Percentiles rank a stretch among this genome's conserved stretches.
Conservation (phyloP, 2,797 vertebrate species). For the Melanogrammus aeglefinus region DNA sequence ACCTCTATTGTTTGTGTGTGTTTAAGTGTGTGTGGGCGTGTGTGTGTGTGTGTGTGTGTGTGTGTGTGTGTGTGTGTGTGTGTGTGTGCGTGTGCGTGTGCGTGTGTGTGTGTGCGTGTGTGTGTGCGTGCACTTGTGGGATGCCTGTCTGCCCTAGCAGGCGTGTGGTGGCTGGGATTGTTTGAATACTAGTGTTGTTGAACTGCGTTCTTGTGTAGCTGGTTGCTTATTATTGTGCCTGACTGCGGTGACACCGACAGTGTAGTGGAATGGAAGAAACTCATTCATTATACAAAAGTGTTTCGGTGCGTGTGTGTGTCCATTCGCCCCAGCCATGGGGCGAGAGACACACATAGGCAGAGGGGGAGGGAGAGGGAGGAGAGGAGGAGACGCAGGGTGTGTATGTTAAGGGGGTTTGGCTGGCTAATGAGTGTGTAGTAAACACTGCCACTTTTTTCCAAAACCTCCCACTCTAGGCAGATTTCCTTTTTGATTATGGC, state of each 20-base stretch:
- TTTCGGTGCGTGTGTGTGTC: slow-evolving; percentile 5
- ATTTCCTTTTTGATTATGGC: slow-evolving; percentile 43
- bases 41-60: not conserved
- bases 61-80: not conserved
- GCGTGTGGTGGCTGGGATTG: not conserved
- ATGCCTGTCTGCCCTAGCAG: not conserved
- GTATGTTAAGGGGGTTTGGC: not conserved
- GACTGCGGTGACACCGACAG: slow-evolving; percentile 45
- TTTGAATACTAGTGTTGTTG: not conserved
- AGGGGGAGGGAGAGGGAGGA: not conserved
- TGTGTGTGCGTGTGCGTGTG: too few relatives aligned
- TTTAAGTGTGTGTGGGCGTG: not conserved
- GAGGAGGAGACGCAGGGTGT: not conserved
- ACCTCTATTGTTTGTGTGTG: not conserved
- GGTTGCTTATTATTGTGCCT: slow-evolving; percentile 8
- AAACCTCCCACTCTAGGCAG: not conserved
- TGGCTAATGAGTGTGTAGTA: not conserved
- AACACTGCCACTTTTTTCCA: not conserved
- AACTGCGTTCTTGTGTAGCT: not conserved
- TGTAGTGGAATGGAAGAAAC: slow-evolving; percentile 51
- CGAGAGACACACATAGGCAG: slow-evolving; percentile 3
- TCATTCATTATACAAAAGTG: slow-evolving; percentile 52
- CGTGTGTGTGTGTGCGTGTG: too few relatives aligned
- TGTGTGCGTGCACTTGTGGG: not conserved
- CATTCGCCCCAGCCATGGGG: not conserved